These are phyloP conservation scores for Sesamia nonagrioides DNA, from an alignment of 1,140 invertebrate species.

Conservation along the genomic window DNA sequence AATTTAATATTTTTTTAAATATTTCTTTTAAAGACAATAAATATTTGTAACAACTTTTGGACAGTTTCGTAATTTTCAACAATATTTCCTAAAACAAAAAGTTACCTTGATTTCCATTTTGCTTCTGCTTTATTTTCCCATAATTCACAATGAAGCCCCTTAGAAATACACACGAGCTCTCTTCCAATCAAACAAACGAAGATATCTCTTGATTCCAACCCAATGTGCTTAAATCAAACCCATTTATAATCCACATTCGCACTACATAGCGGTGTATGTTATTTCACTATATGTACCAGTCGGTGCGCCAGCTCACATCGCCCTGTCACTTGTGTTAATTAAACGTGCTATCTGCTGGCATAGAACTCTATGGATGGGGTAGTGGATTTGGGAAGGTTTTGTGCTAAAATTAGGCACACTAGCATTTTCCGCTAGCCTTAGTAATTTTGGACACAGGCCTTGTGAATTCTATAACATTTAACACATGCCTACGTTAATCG, in stretches of 20 bases:
- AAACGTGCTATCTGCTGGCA: constrained; percentile 66
- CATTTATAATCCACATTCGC: constrained; percentile 52
- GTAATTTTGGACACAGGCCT: too few species aligned
- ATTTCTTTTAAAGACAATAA: too few species aligned
- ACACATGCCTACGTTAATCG: too few species aligned
- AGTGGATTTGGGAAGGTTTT: background rate
- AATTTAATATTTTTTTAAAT: too few species aligned
- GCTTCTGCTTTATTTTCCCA: background rate
- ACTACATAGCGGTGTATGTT: constrained; percentile 56
- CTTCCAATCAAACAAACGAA: background rate
- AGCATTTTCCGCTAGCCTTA: too few species aligned
- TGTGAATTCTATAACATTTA: too few species aligned
- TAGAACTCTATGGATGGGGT: constrained; percentile 60
- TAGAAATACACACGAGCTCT: background rate
- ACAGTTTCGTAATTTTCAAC: too few species aligned
- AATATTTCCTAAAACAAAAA: too few species aligned
- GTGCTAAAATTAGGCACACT: too few species aligned
- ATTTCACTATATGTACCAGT: constrained; percentile 63
- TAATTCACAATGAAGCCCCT: background rate
- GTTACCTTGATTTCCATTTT: too few species aligned
- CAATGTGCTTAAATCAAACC: constrained; percentile 51
- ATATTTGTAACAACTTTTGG: too few species aligned
- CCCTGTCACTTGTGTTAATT: constrained; percentile 83
- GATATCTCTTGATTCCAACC: background rate
- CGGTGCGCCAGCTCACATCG: constrained; percentile 64